Conservation (phyloP, 2,888 invertebrate genomes). For the Parelbella ahira region DNA sequence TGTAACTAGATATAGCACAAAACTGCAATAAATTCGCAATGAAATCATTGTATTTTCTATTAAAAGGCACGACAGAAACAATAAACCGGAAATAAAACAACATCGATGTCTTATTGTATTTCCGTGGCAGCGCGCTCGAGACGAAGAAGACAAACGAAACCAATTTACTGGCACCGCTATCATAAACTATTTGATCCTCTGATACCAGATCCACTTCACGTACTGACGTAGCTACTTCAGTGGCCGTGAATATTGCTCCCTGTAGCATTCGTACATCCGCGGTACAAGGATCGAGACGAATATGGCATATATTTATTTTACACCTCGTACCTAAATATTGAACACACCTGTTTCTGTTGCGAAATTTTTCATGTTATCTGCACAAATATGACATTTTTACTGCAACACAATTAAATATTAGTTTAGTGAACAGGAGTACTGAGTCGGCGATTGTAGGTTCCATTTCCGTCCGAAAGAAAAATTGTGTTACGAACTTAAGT, state of each 20-base stretch:
- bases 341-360: too few relatives aligned
- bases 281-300: slow-evolving; percentile 2
- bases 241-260: slow-evolving; percentile 8
- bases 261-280: slow-evolving; percentile 7
- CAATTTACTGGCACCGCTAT: slow-evolving; percentile 10
- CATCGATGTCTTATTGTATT: slow-evolving; percentile 15
- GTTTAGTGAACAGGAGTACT: too few relatives aligned
- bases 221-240: slow-evolving; percentile 16
- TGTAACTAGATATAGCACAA: too few relatives aligned
- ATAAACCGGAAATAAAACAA: slow-evolving; percentile 3
- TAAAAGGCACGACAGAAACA: neutral
- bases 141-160: slow-evolving; percentile 17
- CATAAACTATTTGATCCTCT: slow-evolving; percentile 10
- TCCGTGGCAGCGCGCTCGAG: slow-evolving; percentile 3
- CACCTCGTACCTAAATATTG: too few relatives aligned
- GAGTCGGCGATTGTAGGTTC: too few relatives aligned
- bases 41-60: too few relatives aligned
- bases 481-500: too few relatives aligned
- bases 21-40: too few relatives aligned
- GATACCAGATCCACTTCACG: slow-evolving; percentile 12
- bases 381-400: slow-evolving; percentile 1
- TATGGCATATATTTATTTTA: too few relatives aligned
- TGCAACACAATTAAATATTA: too few relatives aligned
- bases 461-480: too few relatives aligned
- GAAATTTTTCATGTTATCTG: too few relatives aligned